Conservation (phyloP, 2,888 invertebrate genomes). For the Meteorus colon region DNA sequence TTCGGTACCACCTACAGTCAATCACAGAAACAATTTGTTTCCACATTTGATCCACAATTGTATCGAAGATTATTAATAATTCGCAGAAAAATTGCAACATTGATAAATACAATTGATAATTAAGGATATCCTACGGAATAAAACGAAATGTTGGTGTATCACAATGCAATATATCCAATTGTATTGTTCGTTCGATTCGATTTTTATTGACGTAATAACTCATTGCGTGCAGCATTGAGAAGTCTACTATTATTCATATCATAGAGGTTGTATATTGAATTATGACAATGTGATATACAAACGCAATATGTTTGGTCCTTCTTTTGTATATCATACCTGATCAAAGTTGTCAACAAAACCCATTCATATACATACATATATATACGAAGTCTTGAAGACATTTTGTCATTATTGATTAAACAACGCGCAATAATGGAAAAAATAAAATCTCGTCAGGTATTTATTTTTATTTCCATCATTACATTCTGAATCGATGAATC, state of each 20-base stretch:
- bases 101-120: not conserved
- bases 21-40: not conserved
- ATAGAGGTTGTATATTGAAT: constrained; percentile 24
- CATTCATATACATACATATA: not conserved
- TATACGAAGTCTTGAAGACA: not conserved
- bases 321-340: not conserved
- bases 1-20: not conserved
- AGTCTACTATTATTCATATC: constrained; percentile 15
- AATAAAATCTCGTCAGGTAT: constrained; percentile 37
- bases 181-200: constrained; percentile 14
- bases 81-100: not conserved
- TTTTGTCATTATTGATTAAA: constrained; percentile 20
- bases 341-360: not conserved
- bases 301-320: not conserved
- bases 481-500: not conserved
- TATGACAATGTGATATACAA: constrained; percentile 20
- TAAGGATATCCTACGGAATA: not conserved
- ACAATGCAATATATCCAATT: not conserved
- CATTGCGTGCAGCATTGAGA: not conserved
- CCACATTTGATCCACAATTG: not conserved
- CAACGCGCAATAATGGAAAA: constrained; percentile 40
- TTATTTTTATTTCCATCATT: not conserved
- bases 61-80: not conserved
- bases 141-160: constrained; percentile 16
- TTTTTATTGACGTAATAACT: constrained; percentile 26